Base-by-base conservation (phyloP, 2,888 invertebrate genomes). In the Morpho helenor region DNA sequence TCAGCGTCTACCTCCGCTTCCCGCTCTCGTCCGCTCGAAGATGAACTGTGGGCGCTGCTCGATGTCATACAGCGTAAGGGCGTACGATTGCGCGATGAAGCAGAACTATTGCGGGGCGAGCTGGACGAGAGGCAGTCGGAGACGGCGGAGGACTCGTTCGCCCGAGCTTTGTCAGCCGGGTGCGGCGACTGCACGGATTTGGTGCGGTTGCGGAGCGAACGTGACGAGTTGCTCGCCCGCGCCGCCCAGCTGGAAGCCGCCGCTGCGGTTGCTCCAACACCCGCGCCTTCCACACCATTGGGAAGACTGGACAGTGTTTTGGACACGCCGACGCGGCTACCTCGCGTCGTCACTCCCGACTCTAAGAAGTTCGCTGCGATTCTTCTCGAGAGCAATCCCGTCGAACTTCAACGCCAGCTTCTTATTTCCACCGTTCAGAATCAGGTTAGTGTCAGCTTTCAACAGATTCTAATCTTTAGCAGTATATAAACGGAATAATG, bases 1-100 rank as follows among this genome's bases (percentile, higher is more conserved):
- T 82, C 85, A 70, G 91, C 75, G 57, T 84, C 84, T 52, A 78
- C 94, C 50, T 93, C 94, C 45, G 94, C 95, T 60, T 74, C 79
- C 57, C 80, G 90, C 68, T 72, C 89, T 59, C 89, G 88, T 39
- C 94, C 94, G 16, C 94, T 85, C 62, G 90, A 96, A 75, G 96
- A 96, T 79, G 97, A 97, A 75, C 89, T 97, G 53, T 95, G 96
- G 94, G 96, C 96, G 73, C 91, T 97, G 49, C 91, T 97, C 70
- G 97, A 97, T 80, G 95, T 96, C 74, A 97, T 97, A 73, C 96
- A 97, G 75, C 92, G 95, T 61, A 96, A 87, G 93, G 96, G 69
- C 91, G 93, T 72, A 16, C 91, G 93, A 52, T 89, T 94, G 73
- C 93, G 94, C 61, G 94, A 94, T 70, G 96, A 94, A 77, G 94